A percentile compares a stretch with the other conserved stretches of the same genome.
Conservation (phyloP, 92 coral and sea anemone genomes). For the Palythoa grandiflora region DNA sequence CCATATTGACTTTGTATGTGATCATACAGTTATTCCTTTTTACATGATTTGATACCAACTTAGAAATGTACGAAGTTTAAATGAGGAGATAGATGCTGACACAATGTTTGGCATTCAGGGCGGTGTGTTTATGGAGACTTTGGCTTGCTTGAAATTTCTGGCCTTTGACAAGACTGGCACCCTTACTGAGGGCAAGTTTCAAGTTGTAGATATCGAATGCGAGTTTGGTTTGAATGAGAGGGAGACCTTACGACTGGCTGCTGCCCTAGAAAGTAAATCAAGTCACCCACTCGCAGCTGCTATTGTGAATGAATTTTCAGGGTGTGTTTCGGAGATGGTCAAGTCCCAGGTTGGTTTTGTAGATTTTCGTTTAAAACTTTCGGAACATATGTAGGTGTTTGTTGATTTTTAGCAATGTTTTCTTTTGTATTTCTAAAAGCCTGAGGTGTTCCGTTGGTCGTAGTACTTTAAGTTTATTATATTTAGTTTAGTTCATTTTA, state of each 20-base stretch:
- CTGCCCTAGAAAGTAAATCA: conserved; percentile 97
- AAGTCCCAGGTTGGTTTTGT: conserved; percentile 50
- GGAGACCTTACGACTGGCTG: conserved; percentile 88
- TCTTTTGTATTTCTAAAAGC: too few species aligned
- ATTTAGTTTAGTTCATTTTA: too few species aligned
- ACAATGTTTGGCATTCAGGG: conserved; percentile 46
- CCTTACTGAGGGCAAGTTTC: conserved; percentile 94
- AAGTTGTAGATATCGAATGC: conserved; percentile 83
- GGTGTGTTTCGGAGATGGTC: conserved; percentile 91
- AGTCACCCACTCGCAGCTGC: conserved; percentile 98
- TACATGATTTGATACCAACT: neutral
- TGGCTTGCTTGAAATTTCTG: conserved; percentile 76
- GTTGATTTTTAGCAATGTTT: too few species aligned
- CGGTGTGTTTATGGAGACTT: conserved; percentile 88
- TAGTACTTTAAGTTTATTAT: too few species aligned
- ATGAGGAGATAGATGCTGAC: neutral
- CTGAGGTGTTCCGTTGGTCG: too few species aligned
- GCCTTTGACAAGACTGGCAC: conserved; percentile 99
- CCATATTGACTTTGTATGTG: too few species aligned
- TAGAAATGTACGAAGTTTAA: neutral
- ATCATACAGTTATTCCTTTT: neutral
- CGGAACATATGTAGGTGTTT: too few species aligned
- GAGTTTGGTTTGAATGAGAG: conserved; percentile 79
- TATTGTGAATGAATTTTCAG: conserved; percentile 91
- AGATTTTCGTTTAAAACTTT: neutral